Conservation (phyloP, 2,888 invertebrate species). For the Scaptomyza tumidula region DNA sequence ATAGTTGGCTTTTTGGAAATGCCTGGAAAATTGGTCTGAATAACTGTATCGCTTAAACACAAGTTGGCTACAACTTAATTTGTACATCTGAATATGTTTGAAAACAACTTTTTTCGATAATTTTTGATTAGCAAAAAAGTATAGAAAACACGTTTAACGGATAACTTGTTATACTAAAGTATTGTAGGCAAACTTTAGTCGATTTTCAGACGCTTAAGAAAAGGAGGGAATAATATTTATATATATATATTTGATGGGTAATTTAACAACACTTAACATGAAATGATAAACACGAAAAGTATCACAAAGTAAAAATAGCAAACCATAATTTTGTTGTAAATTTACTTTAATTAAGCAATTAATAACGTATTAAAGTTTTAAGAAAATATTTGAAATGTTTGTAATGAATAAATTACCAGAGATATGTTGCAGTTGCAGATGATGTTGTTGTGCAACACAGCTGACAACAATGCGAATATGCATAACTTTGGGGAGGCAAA, state of each 20-base stretch:
- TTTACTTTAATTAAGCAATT: slow-evolving; percentile 38
- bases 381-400: slow-evolving; percentile 31
- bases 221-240: no score
- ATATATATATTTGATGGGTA: not conserved
- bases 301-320: not conserved
- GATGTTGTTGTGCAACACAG: slow-evolving; percentile 35
- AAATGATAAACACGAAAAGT: not conserved
- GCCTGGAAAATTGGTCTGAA: slow-evolving; percentile 3
- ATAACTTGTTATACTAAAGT: no score
- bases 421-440: slow-evolving; percentile 24
- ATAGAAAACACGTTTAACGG: not conserved
- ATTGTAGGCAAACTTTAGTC: no score
- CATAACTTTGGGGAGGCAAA: slow-evolving; percentile 40
- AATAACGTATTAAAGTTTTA: slow-evolving; percentile 43
- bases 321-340: not conserved
- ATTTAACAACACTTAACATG: not conserved
- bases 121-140: no score
- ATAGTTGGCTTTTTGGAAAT: not conserved
- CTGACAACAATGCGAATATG: slow-evolving; percentile 33
- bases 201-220: not conserved
- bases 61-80: not conserved
- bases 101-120: no score
- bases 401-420: slow-evolving; percentile 25
- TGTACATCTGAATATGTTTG: not conserved
- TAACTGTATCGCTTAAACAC: not conserved